Evolutionary conservation across 1,140 invertebrate genomes (phyloP).

Genomic region (Lysiphlebus fabarum): DNA sequence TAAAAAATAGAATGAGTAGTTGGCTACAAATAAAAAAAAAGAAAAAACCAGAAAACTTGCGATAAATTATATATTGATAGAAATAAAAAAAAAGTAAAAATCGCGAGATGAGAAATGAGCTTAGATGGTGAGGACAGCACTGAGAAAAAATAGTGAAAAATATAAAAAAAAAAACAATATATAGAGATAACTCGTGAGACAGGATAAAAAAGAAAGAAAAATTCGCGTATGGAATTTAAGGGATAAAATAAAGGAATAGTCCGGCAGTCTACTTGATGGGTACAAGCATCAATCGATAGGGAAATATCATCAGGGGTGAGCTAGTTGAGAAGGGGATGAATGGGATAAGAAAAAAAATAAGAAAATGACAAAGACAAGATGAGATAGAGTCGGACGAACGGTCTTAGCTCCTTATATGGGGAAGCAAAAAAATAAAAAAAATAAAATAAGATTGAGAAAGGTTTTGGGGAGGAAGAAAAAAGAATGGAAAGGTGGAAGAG

Average conservation of each 20-base stretch:
- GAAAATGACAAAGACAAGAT: conserved; percentile 9
- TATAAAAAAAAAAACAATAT: conserved; percentile 24
- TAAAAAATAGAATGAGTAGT: neutral
- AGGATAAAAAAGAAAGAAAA: conserved; percentile 21
- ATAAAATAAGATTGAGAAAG: conserved; percentile 18
- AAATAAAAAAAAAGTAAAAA: too few relatives aligned
- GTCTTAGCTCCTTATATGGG: too few relatives aligned
- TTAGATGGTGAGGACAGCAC: conserved; percentile 17
- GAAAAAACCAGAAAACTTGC: too few relatives aligned
- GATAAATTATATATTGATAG: too few relatives aligned
- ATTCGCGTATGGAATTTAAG: conserved; percentile 17
- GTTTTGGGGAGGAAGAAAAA: conserved; percentile 16
- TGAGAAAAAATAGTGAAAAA: conserved; percentile 13
- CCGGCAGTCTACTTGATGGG: conserved; percentile 15
- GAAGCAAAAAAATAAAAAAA: conserved; percentile 12
- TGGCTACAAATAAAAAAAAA: too few relatives aligned
- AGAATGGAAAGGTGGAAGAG: neutral
- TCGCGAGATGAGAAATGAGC: neutral
- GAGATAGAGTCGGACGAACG: neutral
- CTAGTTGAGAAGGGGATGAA: conserved; percentile 28
- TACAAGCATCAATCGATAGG: conserved; percentile 52
- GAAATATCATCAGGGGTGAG: conserved; percentile 47
- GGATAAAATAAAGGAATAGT: conserved; percentile 22
- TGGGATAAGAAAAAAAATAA: conserved; percentile 11
- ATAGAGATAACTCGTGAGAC: conserved; percentile 6